These are phyloP conservation scores for Hestina assimilis DNA, from an alignment of 1,140 invertebrate species.

Conservation along the genomic window DNA sequence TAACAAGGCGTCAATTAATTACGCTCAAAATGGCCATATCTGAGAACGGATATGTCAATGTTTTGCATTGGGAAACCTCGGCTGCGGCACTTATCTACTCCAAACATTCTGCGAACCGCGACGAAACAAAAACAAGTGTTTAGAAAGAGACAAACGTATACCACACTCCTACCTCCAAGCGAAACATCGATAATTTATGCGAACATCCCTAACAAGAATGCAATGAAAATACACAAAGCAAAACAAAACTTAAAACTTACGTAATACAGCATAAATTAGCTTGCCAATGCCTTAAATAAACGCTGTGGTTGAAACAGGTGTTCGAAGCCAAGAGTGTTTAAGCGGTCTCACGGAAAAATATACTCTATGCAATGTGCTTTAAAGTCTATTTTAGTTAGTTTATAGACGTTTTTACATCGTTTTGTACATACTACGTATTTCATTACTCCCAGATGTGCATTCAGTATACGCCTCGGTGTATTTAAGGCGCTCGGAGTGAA, in stretches of 20 bases:
- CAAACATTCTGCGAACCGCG: constrained; percentile 47
- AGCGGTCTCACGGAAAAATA: neutral
- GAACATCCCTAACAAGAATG: constrained; percentile 73
- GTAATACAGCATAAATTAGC: constrained; percentile 30
- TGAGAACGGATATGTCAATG: constrained; percentile 30
- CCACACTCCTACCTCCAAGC: constrained; percentile 42
- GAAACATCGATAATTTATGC: constrained; percentile 77
- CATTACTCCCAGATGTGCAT: constrained; percentile 76
- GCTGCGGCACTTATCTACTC: constrained; percentile 42
- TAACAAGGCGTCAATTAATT: neutral
- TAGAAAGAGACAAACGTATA: constrained; percentile 61
- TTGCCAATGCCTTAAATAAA: constrained; percentile 40
- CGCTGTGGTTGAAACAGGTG: constrained; percentile 73
- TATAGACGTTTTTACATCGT: constrained; percentile 21
- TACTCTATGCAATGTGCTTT: constrained; percentile 1
- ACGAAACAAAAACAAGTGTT: constrained; percentile 69
- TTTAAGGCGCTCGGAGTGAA: constrained; percentile 52
- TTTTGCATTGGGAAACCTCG: constrained; percentile 29
- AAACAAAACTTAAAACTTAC: constrained; percentile 26
- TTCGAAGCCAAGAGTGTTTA: constrained; percentile 57
- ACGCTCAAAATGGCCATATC: constrained; percentile 1
- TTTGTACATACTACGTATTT: constrained; percentile 34
- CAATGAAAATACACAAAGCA: constrained; percentile 28
- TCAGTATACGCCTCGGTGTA: constrained; percentile 52
- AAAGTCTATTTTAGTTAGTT: constrained; percentile 26